These are phyloP conservation scores for Meteorus sp. DNA, from an alignment of 1,140 invertebrate genomes.

Conservation along the genomic window DNA sequence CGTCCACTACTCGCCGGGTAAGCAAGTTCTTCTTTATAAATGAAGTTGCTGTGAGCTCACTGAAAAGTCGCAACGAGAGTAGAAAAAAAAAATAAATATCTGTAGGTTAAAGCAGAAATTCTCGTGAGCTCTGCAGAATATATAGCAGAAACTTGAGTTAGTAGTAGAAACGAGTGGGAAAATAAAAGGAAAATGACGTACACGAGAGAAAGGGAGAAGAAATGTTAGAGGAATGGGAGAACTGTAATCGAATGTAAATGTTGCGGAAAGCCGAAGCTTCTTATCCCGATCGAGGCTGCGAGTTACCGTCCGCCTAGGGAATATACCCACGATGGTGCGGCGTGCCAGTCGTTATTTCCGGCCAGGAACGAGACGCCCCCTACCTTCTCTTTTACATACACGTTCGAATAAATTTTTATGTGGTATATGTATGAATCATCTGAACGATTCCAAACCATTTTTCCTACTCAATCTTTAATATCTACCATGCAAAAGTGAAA, in stretches of 20 bases:
- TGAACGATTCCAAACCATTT: not conserved
- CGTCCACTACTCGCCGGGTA: slow-evolving; percentile 33
- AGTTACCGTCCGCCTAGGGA: slow-evolving; percentile 16
- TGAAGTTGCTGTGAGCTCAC: slow-evolving; percentile 25
- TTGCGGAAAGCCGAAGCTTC: slow-evolving; percentile 45
- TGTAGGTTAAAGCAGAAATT: too few species aligned
- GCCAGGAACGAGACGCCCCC: not conserved
- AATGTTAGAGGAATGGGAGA: slow-evolving; percentile 22
- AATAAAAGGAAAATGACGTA: not conserved
- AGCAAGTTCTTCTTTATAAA: slow-evolving; percentile 38
- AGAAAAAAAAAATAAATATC: slow-evolving; percentile 3
- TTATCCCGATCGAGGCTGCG: slow-evolving; percentile 40
- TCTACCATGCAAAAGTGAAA: too few species aligned
- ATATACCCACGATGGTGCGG: slow-evolving; percentile 4
- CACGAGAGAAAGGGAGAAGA: slow-evolving; percentile 15
- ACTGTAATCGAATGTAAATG: slow-evolving; percentile 51
- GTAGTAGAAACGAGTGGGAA: not conserved
- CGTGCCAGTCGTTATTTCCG: slow-evolving; percentile 29
- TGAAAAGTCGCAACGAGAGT: not conserved
- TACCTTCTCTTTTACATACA: too few species aligned
- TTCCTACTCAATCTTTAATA: too few species aligned
- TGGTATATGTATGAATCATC: not conserved
- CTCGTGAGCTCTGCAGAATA: not conserved
- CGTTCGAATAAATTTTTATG: slow-evolving; percentile 10
- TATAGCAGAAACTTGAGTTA: not conserved